phyloP scores from a whole-genome alignment of 2,797 vertebrate species.

The Pipistrellus pipistrellus region DNA sequence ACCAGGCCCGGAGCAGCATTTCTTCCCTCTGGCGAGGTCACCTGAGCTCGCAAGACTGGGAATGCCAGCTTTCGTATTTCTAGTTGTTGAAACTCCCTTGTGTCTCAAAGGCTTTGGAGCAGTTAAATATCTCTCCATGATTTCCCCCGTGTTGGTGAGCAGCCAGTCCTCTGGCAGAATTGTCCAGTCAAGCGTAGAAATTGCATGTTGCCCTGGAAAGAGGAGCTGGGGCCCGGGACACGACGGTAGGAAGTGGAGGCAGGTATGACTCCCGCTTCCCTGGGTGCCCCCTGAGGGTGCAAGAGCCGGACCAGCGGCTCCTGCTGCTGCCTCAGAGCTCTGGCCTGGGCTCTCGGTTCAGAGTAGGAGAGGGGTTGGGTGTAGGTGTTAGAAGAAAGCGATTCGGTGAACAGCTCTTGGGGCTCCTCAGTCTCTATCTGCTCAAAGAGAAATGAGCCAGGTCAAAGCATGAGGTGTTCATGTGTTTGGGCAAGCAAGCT shows the following conservation, averaged over 20 bases:
- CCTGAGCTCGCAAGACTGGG: neutral
- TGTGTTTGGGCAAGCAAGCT: neutral
- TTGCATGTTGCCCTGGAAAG: neutral
- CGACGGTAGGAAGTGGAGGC: neutral
- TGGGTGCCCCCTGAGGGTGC: no score
- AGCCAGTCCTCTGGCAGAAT: neutral
- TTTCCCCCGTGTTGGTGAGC: neutral
- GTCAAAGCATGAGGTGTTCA: neutral
- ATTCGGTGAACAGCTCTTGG: no score
- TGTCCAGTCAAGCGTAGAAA: neutral
- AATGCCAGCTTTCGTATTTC: neutral
- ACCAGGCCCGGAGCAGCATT: neutral
- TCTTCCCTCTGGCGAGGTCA: neutral
- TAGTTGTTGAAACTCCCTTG: neutral
- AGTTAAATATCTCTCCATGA: neutral
- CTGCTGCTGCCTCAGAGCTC: neutral
- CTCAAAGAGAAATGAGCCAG: neutral
- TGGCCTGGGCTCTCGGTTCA: neutral
- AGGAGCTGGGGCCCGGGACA: neutral
- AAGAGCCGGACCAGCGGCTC: neutral
- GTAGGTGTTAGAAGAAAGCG: neutral
- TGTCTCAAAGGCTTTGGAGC: constrained; percentile 8
- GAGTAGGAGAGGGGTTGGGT: neutral
- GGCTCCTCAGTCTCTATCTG: no score
- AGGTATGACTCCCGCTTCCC: neutral